Base-by-base conservation (phyloP, 1,140 invertebrate genomes). In the Asobara japonica region DNA sequence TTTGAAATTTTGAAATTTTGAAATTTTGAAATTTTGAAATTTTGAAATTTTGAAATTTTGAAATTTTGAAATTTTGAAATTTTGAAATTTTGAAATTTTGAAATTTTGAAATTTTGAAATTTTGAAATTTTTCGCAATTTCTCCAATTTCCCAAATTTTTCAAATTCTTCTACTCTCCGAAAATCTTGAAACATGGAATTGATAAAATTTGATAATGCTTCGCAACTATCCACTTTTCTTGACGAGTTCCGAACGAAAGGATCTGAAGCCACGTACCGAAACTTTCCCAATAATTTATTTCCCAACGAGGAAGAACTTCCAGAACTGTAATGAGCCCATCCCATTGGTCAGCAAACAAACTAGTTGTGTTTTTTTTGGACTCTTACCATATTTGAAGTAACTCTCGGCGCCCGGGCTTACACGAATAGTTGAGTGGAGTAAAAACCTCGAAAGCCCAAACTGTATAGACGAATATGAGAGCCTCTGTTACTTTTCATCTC, bases 361-460 rank as follows among this genome's bases (percentile, higher is more conserved):
- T 45, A 13, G 7, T 45, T 45, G 11, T 45, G 5, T 45, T 45
- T 41, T 45, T 45, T 45, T 45, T 16, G n/a, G n/a, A 13, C 41
- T 45, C 41, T 45, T 45, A 16, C 41, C 41, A 45, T 45, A 45
- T 45, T 45, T 45, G 41, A 45, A 45, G 41, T 45, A 45, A 45
- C 41, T 45, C 41, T 45, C 18, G 36, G 10, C 10, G 36, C 36
- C 36, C 36, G 41, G 41, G 41, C 41, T 45, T 45, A 16, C 13
- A 45, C n/a, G 41, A 45, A 45, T 45, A 45, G 13, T 45, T 16
- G 41, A 45, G 41, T 45, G 41, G 41, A 45, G 41, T 45, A 45
- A 45, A 45, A 45, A 45, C 41, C 41, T 3, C 41, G 41, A 16
- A 45, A 45, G 41, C 41, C 41, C 41, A 45, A 45, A 45, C 41